Evolutionary conservation across 2,888 invertebrate species (phyloP).

Genomic region (Cheilosia variabilis): DNA sequence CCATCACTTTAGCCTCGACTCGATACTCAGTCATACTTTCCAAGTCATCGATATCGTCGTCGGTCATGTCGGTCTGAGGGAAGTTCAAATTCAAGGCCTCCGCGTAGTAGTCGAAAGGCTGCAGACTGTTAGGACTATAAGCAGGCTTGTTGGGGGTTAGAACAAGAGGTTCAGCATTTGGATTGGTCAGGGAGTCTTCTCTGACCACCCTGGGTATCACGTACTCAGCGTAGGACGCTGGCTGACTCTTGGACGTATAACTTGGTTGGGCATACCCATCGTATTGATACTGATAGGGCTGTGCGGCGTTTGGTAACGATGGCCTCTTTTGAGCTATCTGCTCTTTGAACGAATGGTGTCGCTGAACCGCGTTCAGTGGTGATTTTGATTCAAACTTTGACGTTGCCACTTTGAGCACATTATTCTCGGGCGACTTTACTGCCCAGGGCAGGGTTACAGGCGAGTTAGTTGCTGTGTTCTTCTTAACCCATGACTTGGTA

Average conservation of each 20-base stretch:
- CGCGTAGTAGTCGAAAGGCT: slow-evolving; percentile 76
- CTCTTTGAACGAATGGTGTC: slow-evolving; percentile 80
- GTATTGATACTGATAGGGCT: slow-evolving; percentile 77
- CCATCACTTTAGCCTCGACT: slow-evolving; percentile 90
- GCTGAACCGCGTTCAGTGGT: slow-evolving; percentile 78
- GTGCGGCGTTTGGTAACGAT: slow-evolving; percentile 81
- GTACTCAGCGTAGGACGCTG: slow-evolving; percentile 78
- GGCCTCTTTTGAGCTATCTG: slow-evolving; percentile 81
- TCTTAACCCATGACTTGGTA: slow-evolving; percentile 74
- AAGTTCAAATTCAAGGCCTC: slow-evolving; percentile 61
- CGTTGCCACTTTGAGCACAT: slow-evolving; percentile 85
- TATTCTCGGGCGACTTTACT: slow-evolving; percentile 83
- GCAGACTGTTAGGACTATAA: slow-evolving; percentile 74
- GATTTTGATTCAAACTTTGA: slow-evolving; percentile 85
- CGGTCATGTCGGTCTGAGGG: slow-evolving; percentile 78
- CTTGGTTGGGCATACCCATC: slow-evolving; percentile 47
- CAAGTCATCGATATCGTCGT: slow-evolving; percentile 82
- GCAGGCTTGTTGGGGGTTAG: slow-evolving; percentile 81
- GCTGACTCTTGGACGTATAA: slow-evolving; percentile 63
- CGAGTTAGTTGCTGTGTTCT: slow-evolving; percentile 79
- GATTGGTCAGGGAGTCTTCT: slow-evolving; percentile 81
- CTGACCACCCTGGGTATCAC: slow-evolving; percentile 57
- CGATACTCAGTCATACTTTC: slow-evolving; percentile 86
- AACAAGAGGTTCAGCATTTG: slow-evolving; percentile 81
- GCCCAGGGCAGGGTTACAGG: slow-evolving; percentile 84